These are phyloP conservation scores for Smittia aterrima DNA, from an alignment of 2,888 invertebrate species.

Conservation along the genomic window DNA sequence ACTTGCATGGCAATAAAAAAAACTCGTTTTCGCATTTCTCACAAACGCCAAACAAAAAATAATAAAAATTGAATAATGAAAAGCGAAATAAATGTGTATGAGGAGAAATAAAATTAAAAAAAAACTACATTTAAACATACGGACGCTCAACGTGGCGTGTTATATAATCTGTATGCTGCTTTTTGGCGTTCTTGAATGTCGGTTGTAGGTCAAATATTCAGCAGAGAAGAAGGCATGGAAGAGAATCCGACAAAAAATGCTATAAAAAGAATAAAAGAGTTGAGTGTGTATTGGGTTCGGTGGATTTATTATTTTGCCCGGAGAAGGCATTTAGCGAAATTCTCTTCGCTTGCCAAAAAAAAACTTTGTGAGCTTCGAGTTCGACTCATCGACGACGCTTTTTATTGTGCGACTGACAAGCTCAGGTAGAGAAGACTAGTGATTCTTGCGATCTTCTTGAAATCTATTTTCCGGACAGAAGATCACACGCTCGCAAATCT, in stretches of 20 bases:
- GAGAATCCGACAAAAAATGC: constrained; percentile 19
- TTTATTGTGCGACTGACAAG: constrained; percentile 5
- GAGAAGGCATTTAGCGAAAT: constrained; percentile 15
- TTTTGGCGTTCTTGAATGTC: constrained; percentile 36
- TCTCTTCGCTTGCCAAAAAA: not conserved
- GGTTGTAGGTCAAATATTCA: constrained; percentile 41
- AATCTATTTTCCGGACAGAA: not conserved
- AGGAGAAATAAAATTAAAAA: constrained; percentile 14
- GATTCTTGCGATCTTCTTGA: not conserved
- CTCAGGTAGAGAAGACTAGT: not conserved
- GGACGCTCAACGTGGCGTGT: constrained; percentile 27
- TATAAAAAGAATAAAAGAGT: constrained; percentile 12
- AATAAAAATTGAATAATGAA: constrained; percentile 27
- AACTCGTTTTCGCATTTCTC: not conserved
- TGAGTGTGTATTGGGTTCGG: not conserved
- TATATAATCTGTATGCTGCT: constrained; percentile 38
- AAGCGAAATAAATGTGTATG: constrained; percentile 17
- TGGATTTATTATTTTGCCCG: constrained; percentile 16
- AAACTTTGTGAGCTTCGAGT: not conserved
- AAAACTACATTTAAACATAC: constrained; percentile 20
- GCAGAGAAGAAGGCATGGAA: constrained; percentile 11
- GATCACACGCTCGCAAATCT: not conserved
- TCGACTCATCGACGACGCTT: not conserved
- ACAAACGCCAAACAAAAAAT: constrained; percentile 17
- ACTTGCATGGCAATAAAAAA: not conserved